Evolutionary conservation across 2,888 invertebrate species (phyloP).

Genomic region (Bombyx huttoni): DNA sequence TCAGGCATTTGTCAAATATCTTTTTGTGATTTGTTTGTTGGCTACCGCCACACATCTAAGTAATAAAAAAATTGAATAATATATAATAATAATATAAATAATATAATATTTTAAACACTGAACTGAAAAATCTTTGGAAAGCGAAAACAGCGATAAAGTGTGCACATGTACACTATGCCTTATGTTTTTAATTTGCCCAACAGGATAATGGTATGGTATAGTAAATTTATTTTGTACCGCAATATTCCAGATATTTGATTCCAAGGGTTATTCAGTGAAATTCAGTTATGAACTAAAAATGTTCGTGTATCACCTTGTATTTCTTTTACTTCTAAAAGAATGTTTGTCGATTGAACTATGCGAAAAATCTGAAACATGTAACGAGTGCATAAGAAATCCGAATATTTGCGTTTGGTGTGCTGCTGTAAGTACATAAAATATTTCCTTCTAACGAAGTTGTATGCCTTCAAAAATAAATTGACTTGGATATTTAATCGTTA

Average conservation of each 20-base stretch:
- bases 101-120: too few species aligned
- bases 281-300: not conserved
- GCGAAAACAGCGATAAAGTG: too few species aligned
- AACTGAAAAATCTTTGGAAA: too few species aligned
- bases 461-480: not conserved
- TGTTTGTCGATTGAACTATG: conserved; percentile 14
- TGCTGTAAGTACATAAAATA: conserved; percentile 19
- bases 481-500: too few species aligned
- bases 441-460: conserved; percentile 3
- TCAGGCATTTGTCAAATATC: too few species aligned
- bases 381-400: conserved; percentile 35
- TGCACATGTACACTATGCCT: too few species aligned
- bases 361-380: conserved; percentile 25
- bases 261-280: not conserved
- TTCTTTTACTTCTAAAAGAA: not conserved
- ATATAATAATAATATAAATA: too few species aligned
- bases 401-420: conserved; percentile 43
- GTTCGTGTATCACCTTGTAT: not conserved
- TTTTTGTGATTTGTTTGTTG: too few species aligned
- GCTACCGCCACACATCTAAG: too few species aligned
- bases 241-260: not conserved
- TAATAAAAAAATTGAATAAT: too few species aligned
- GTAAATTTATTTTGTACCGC: not conserved
- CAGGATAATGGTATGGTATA: too few species aligned
- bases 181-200: too few species aligned